Base-by-base conservation (phyloP, 2,888 invertebrate genomes). In the Cephonodes hylas region DNA sequence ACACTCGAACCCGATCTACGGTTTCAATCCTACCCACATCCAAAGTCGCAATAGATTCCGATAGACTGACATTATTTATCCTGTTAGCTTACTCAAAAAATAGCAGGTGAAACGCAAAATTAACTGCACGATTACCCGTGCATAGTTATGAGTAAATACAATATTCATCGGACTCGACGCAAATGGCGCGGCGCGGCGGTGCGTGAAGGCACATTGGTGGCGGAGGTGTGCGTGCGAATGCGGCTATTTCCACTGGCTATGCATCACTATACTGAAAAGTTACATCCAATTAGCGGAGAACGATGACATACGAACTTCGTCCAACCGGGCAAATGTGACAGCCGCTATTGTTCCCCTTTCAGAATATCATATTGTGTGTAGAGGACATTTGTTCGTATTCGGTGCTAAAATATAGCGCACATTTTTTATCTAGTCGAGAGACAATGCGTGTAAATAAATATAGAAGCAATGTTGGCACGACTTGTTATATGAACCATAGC, bases 271-370 rank as follows among this genome's bases (percentile, higher is more conserved):
- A 69, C 79, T 81, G 85, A 87, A 88, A 89, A 88, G 86, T 87
- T 86, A 83, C 85, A 82, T 85, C 84, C 90, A 90, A 90, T 90
- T 90, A 89, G 77, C 72, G 81, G 76, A 75, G 86, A 80, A 76
- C 86, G 85, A 87, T 88, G 88, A 87, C 82, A 85, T 82, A 79
- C 73, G 73, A 80, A 76, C 77, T 75, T 75, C 77, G 72, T 73
- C 71, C 81, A 73, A 73, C 74, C 77, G 74, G 77, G 72, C 84
- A 85, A 83, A 81, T 81, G 81, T 86, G 88, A 86, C 85, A 86
- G 76, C 38, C n/a, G 38, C 80, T 72, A 75, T 78, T 84, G 83
- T 83, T 84, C 80, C 18, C 27, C 64, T 70, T 34, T 42, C 27
- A 18, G 27, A 42, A 59, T 42, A n/a, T 34, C n/a, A 34, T 20